Base-by-base conservation (phyloP, 2,113 vertebrate species). In the Elephas maximus region DNA sequence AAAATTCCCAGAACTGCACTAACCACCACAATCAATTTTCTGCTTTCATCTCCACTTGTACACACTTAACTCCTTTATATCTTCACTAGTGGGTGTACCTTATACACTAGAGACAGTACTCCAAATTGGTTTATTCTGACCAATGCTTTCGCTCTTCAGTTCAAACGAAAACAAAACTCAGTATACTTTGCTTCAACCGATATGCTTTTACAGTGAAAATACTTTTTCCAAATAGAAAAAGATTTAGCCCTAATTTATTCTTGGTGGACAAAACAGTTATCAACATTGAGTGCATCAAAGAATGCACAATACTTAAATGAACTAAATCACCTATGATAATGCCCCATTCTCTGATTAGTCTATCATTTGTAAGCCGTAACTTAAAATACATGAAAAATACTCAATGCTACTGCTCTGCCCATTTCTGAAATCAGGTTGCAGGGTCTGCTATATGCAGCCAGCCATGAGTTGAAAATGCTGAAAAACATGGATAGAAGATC, bases 1-100 rank as follows among this genome's bases (percentile, higher is more conserved):
- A 98, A 97, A 98, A 97, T 94, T 98, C 98, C 97, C 98, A 93
- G 80, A 97, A 89, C 90, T 88, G 45, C 77, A 91, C 11, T 83
- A 96, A 92, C 74, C 44, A 96, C 90, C 78, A 96, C 74, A 96
- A 97, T 30, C 85, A 93, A 62, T 90, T 95, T 96, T 96, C 76
- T 96, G 45, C 67, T 93, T 96, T 93, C 4, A 0, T 57, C 81
- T 90, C 17, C 45, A 45, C 41, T 74, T 62, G 74, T 90, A 17
- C 28, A 62, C 51, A 84, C 74, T 90, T 94, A 96, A 97, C 85
- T 41, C 93, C 78, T 60, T 53, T 60, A 80, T 53, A 51, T 88
- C 45, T 6, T 28, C 65, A 84, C 12, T 90, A 53, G 67, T 5
- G 2, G 33, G 48, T 41, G 6, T 88, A 62, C 44, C 63, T 87